Base-by-base conservation (phyloP, 2,888 invertebrate species). In the Ichneumoninae sp. region DNA sequence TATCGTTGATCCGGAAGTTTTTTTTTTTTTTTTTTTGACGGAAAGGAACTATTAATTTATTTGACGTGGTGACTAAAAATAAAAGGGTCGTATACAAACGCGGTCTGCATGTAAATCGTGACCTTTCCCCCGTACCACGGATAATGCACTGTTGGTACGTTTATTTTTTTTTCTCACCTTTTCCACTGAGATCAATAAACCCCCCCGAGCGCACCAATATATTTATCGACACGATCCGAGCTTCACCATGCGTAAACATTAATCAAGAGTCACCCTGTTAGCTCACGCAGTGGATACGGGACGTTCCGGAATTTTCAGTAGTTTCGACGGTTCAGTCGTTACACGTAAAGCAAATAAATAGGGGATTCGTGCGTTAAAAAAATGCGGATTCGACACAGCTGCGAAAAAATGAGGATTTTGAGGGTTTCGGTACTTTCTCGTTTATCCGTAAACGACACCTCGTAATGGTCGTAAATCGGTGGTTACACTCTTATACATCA, bases 401-500 rank as follows among this genome's bases (percentile, higher is more conserved):
- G 68, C 5, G 69, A 10, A 47, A 63, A 3, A 4, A 2, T 33
- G 50, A 10, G 47, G 47, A 7, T 22, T 36, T 5, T 19, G 1
- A 16, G 2, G 22, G 16, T 66, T 50, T 22, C 36, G 66, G 52
- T 40, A 22, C 54, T 54, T 76, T 76, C 66, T 47, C 63, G 65
- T 7, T 50, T 60, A 8, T 16, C 36, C 3, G 13, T 33, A 16
- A 16, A 47, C 36, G 52, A 40, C 22, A 54, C 52, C 26, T 76
- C 66, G 54, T 66, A 66, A 66, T 66, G 54, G 40, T 76, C 36
- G 54, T 76, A 66, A 76, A 76, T 66, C 65, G 52, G 33, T 40
- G n/a, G 8, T 13, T 54, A 40, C 19, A 52, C 36, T 36, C 52
- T 54, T 40, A 40, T 40, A 40, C 52, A 66, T 76, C 54, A 52